Conservation (phyloP, 2,113 vertebrate species). For the Oreochromis spilurus region DNA sequence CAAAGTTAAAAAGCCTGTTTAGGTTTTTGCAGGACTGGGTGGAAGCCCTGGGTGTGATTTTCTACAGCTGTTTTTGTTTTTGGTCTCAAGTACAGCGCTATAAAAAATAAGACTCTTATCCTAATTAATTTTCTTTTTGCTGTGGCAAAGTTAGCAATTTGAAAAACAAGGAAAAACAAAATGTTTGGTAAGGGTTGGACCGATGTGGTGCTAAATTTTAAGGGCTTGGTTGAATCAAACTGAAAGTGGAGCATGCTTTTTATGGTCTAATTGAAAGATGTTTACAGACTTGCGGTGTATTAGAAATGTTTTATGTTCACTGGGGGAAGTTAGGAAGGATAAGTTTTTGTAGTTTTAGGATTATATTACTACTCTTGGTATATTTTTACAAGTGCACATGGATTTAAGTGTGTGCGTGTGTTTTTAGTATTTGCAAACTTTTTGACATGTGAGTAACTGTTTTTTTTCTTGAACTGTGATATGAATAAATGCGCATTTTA, state of each 20-base stretch:
- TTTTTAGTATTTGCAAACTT: background rate
- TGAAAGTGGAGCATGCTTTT: background rate
- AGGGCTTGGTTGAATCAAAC: background rate
- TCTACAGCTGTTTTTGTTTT: background rate
- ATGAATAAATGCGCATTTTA: background rate
- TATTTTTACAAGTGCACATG: background rate
- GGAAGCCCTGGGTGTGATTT: too few species aligned
- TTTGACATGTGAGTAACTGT: background rate
- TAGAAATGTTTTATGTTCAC: background rate
- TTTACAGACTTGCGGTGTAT: background rate
- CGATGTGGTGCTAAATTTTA: background rate
- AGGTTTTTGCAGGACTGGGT: background rate
- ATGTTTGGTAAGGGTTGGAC: background rate
- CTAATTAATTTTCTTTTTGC: background rate
- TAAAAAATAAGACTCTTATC: background rate
- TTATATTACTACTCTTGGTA: background rate
- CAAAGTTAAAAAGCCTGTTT: background rate
- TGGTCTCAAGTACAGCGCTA: background rate
- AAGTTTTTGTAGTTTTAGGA: background rate
- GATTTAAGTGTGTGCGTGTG: background rate
- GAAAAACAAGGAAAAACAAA: background rate
- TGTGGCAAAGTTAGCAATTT: background rate
- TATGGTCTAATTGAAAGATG: background rate
- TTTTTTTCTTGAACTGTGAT: background rate
- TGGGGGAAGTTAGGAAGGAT: background rate